Evolutionary conservation across 2,888 invertebrate genomes (phyloP), one percentile per base, ranked within the genome.

Genomic region (Pharmacophagus antenor): DNA sequence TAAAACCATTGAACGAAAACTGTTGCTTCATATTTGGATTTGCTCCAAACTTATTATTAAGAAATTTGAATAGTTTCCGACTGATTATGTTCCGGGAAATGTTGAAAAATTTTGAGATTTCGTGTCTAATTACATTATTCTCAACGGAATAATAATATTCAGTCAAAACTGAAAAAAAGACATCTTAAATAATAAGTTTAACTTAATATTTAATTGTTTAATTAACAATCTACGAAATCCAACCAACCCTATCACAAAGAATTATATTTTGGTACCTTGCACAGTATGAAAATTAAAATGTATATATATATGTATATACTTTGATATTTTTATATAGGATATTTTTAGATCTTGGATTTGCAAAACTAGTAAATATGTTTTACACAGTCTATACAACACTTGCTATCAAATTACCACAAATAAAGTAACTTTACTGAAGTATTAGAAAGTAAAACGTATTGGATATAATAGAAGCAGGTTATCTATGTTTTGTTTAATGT

Each of bases 401-500:
- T 15, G 5, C 3, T 37, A 37, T n/a, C n/a, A 15, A 3, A n/a
- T 3, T n/a, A 15, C 37, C n/a, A n/a, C n/a, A n/a, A 37, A 37
- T n/a, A 37, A 37, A 37, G n/a, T 15, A n/a, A 37, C 8, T 23
- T 1, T 27, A 22, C 3, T 37, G 23, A 4, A 21, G 23, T 23
- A 57, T 58, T 52, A 50, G 50, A 48, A 58, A 49, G 53, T 12
- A 59, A 59, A 54, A 31, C 18, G 31, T 56, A 55, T 41, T 47
- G 20, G 12, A 15, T 37, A 60, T 50, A 41, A 31, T 23, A 46
- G 55, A 51, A 15, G 23, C 56, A 56, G 53, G 42, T 62, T 65
- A 67, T 65, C 62, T 61, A 63, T 63, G 62, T 65, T 65, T 62
- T 63, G 63, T 62, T 65, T 74, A 77, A 76, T 78, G 81, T 79